A percentile compares a stretch with the other conserved stretches of the same genome.
Conservation (phyloP, 1,140 invertebrate genomes). For the Teleogryllus occipitalis region DNA sequence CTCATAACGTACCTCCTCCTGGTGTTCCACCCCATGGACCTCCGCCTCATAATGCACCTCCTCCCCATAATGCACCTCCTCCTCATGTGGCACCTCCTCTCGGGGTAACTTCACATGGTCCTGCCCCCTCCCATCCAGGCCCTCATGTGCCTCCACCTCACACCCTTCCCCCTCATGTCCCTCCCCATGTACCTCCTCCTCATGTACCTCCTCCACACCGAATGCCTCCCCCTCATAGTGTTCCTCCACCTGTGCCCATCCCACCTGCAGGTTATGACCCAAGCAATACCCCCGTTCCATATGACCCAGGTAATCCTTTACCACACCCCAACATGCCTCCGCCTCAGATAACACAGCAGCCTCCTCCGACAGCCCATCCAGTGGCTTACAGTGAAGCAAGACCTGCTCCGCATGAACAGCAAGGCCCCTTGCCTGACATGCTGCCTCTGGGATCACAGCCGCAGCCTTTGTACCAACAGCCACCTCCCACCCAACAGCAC, state of each 20-base stretch:
- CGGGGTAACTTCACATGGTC: neutral
- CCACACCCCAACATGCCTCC: neutral
- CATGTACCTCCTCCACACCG: constrained; percentile 32
- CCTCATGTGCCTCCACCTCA: neutral
- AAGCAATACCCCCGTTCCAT: constrained; percentile 27
- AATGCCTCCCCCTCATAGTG: constrained; percentile 34
- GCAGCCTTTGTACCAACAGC: constrained; percentile 29
- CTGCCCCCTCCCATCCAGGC: neutral
- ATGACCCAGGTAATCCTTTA: constrained; percentile 8
- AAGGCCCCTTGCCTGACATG: constrained; percentile 9
- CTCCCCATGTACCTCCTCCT: constrained; percentile 12
- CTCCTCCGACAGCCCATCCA: neutral
- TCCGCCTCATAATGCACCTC: neutral
- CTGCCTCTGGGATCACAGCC: constrained; percentile 26
- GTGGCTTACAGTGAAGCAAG: constrained; percentile 10
- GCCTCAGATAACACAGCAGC: constrained; percentile 8
- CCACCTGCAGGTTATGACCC: constrained; percentile 12
- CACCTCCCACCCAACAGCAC: constrained; percentile 29
- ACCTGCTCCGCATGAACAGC: neutral
- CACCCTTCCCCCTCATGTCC: neutral
- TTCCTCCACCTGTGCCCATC: constrained; percentile 27
- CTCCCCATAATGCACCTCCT: constrained; percentile 25
- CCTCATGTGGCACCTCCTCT: constrained; percentile 11
- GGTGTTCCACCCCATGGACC: constrained; percentile 26
- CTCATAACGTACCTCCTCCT: constrained; percentile 39